These are phyloP conservation scores for Anas georgica DNA, from an alignment of 2,797 vertebrate genomes.

Conservation along the genomic window DNA sequence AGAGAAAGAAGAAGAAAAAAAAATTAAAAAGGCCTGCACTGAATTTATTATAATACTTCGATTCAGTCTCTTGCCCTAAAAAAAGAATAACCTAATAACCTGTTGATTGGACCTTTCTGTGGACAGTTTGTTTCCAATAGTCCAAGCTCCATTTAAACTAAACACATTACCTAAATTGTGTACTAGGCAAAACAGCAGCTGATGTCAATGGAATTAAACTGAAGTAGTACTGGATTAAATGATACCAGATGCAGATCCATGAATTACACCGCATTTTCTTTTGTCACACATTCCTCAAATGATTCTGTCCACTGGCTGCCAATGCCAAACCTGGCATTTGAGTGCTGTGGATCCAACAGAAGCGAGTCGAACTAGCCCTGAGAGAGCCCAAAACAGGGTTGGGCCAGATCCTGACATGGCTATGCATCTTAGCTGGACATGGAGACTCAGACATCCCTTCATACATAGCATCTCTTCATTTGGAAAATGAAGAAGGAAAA, in stretches of 20 bases:
- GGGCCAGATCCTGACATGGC: background rate
- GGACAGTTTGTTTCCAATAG: no score
- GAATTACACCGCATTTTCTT: background rate
- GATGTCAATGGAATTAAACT: background rate
- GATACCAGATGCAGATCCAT: background rate
- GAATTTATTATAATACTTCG: background rate
- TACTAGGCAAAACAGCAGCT: background rate
- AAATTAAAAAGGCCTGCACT: background rate
- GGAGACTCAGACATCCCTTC: background rate
- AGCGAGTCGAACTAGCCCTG: background rate
- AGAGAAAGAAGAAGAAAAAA: background rate
- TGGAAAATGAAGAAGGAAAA: background rate
- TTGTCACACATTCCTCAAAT: background rate
- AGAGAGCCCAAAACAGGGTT: background rate
- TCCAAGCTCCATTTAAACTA: no score
- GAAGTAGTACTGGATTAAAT: background rate
- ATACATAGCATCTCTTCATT: background rate
- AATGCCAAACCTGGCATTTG: background rate
- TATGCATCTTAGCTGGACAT: background rate
- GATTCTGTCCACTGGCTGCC: background rate
- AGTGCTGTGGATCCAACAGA: background rate
- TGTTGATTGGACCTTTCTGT: no score
- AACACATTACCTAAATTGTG: background rate
- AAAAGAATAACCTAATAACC: background rate
- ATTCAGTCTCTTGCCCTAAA: background rate